These are phyloP conservation scores for Chaenocephalus aceratus DNA, from an alignment of 2,113 vertebrate genomes.

Conservation along the genomic window DNA sequence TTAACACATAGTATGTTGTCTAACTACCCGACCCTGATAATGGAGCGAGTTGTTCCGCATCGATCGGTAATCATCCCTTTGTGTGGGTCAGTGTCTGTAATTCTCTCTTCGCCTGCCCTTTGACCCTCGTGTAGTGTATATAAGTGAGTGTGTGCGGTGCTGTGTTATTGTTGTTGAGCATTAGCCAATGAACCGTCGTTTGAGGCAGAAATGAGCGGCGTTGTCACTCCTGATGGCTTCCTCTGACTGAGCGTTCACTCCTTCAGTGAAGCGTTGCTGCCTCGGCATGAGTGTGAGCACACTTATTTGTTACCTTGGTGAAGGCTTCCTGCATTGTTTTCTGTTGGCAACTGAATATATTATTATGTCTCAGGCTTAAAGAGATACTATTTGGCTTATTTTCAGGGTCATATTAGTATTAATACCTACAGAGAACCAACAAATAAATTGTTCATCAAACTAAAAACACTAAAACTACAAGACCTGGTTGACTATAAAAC, in stretches of 20 bases:
- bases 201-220: conserved; percentile 64
- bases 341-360: no score
- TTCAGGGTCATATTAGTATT: no score
- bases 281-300: conserved; percentile 7
- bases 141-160: conserved; percentile 50
- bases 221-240: conserved; percentile 59
- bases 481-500: no score
- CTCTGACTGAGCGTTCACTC: conserved; percentile 20
- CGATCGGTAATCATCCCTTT: conserved; percentile 72
- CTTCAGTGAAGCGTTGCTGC: conserved; percentile 44
- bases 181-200: conserved; percentile 86
- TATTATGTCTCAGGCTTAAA: no score
- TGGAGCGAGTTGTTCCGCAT: conserved; percentile 59
- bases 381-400: no score
- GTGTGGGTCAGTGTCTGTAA: conserved; percentile 74
- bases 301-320: no score
- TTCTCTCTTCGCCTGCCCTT: conserved; percentile 50
- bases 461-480: no score
- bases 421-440: no score
- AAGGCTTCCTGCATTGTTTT: background rate
- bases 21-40: conserved; percentile 50
- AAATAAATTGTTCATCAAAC: no score
- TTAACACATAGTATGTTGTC: conserved; percentile 28
- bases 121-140: conserved; percentile 78
- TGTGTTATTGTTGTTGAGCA: conserved; percentile 80